These are phyloP conservation scores for Heterotis niloticus DNA, from an alignment of 2,113 vertebrate species.

Conservation along the genomic window DNA sequence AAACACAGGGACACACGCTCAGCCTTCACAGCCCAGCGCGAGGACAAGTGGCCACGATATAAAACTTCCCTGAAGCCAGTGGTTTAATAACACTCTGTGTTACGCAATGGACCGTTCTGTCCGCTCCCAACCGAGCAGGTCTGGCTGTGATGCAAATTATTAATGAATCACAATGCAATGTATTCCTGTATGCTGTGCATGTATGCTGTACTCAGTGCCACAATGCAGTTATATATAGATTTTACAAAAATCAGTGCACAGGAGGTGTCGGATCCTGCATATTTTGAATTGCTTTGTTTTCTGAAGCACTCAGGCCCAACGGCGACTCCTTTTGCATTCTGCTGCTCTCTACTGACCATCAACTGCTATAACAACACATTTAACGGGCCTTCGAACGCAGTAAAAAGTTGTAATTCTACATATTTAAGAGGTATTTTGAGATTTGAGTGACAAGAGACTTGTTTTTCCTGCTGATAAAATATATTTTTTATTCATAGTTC, in stretches of 20 bases:
- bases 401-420: background rate
- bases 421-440: background rate
- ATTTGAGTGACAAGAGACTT: background rate
- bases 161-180: slow-evolving; percentile 2
- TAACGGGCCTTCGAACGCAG: background rate
- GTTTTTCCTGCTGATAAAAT: slow-evolving; percentile 54
- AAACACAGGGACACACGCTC: slow-evolving; percentile 12
- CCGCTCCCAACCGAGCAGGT: slow-evolving; percentile 1
- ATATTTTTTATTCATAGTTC: slow-evolving; percentile 59
- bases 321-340: slow-evolving; percentile 32
- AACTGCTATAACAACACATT: background rate
- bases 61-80: background rate
- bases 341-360: slow-evolving; percentile 59
- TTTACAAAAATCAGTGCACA: slow-evolving; percentile 4
- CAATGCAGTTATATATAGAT: slow-evolving; percentile 1
- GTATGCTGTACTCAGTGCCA: background rate
- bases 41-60: slow-evolving; percentile 13
- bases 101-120: background rate
- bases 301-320: background rate
- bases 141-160: slow-evolving; percentile 13
- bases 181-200: background rate
- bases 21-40: background rate
- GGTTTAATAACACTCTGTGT: slow-evolving; percentile 2
- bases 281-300: too few species aligned
- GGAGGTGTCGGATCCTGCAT: background rate